Percentiles rank a stretch among this genome's conserved stretches.
Conservation (phyloP, 2,888 invertebrate genomes). For the Heliconius sara region DNA sequence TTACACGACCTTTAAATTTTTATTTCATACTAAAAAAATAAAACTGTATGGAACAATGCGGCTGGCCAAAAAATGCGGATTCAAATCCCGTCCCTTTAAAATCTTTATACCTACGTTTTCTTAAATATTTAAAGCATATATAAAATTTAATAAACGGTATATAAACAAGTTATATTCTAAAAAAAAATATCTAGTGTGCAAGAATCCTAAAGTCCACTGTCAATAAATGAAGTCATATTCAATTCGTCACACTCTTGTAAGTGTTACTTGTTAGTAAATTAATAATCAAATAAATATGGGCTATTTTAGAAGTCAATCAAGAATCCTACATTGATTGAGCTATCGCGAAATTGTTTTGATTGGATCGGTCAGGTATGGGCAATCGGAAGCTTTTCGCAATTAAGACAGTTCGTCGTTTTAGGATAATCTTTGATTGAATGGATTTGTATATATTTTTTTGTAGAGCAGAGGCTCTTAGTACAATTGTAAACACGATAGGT, state of each 20-base stretch:
- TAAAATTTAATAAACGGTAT: too few relatives aligned
- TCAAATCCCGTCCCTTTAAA: too few relatives aligned
- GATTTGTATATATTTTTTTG: neutral
- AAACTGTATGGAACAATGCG: too few relatives aligned
- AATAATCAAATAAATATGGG: slow-evolving; percentile 24
- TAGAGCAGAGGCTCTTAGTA: too few relatives aligned
- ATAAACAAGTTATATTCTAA: too few relatives aligned
- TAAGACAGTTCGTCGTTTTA: neutral
- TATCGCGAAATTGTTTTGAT: slow-evolving; percentile 42
- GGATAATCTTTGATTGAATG: neutral
- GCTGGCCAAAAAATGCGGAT: too few relatives aligned
- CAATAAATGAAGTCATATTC: slow-evolving; percentile 22
- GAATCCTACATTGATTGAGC: slow-evolving; percentile 32
- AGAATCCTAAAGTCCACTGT: neutral
- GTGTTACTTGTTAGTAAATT: slow-evolving; percentile 12
- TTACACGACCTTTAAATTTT: too few relatives aligned
- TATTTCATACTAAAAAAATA: too few relatives aligned
- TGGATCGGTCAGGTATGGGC: slow-evolving; percentile 27
- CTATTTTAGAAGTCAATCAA: slow-evolving; percentile 21
- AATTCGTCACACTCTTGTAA: slow-evolving; percentile 16
- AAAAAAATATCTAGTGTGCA: neutral
- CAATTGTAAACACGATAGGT: too few relatives aligned
- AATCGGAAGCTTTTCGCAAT: slow-evolving; percentile 27
- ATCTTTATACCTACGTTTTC: too few relatives aligned
- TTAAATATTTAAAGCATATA: too few relatives aligned